These are phyloP conservation scores for Phycodurus eques DNA, from an alignment of 2,113 vertebrate genomes.

Conservation along the genomic window DNA sequence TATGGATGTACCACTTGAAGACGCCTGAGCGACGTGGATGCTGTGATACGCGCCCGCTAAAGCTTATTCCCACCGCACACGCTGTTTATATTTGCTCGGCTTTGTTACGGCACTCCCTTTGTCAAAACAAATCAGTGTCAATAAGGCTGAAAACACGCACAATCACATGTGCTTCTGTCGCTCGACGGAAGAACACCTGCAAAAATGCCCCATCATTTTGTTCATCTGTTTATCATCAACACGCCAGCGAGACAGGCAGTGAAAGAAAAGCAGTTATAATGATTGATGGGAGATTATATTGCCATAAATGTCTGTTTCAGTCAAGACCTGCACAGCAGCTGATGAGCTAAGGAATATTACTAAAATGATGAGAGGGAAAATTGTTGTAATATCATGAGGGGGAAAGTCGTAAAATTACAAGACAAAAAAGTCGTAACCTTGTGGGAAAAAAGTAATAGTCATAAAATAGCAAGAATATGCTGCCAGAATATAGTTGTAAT, in stretches of 20 bases:
- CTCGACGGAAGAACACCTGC: slow-evolving; percentile 19
- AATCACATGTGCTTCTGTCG: slow-evolving; percentile 40
- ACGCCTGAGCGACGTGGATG: slow-evolving; percentile 23
- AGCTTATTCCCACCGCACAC: slow-evolving; percentile 44
- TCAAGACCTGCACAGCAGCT: slow-evolving; percentile 4
- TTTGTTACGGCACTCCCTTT: slow-evolving; percentile 57
- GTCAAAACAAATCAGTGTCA: slow-evolving; percentile 62
- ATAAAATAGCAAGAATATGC: neutral
- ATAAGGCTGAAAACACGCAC: slow-evolving; percentile 46
- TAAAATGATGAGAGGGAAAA: neutral
- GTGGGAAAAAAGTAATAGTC: neutral
- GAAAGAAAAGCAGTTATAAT: neutral
- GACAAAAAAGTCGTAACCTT: neutral
- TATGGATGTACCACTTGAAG: slow-evolving; percentile 17
- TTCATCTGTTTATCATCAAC: slow-evolving; percentile 9
- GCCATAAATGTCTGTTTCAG: slow-evolving; percentile 32
- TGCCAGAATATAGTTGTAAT: neutral
- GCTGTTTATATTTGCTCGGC: slow-evolving; percentile 54
- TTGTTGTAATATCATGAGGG: neutral
- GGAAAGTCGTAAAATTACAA: neutral
- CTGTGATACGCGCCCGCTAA: slow-evolving; percentile 36
- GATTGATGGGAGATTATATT: slow-evolving; percentile 22
- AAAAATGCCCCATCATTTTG: slow-evolving; percentile 16
- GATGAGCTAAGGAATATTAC: slow-evolving; percentile 18
- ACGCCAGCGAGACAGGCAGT: neutral